Evolutionary conservation across 2,113 vertebrate species (phyloP), one percentile per base, ranked within the genome.

Genomic region (Mus musculus): DNA sequence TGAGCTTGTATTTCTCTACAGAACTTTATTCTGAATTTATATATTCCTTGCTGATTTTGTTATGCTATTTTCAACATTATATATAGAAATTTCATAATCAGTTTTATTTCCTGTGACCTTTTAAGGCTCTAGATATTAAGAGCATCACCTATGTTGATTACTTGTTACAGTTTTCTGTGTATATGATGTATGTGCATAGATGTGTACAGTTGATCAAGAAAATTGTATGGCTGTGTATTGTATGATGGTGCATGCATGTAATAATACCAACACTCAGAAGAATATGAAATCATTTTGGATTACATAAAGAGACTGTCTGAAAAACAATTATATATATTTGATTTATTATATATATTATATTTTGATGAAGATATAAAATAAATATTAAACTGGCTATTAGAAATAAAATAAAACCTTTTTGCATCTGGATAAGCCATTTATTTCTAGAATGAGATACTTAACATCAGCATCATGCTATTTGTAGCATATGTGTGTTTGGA

Each of bases 1-100:
- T 95, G 26, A 93, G 65, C 26, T 76, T 92, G 80, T 96, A 76
- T 19, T 78, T 82, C 46, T 8, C 49, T 78, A 87, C 10, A 91
- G 26, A 75, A 49, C 75, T 94, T 81, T 91, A 81, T 94, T 76
- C 26, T 49, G 90, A 86, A 0, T 11, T n/a, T 71, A 54, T 82
- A 91, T 77, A 87, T 54, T 63, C 73, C 65, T 85, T 84, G 82
- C 73, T 76, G 56, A 77, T 77, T 90, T 30, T 14, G 3, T 26
- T 71, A 22, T 93, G n/a, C n/a, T n/a, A 63, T 72, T 39, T 77
- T 80, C 63, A 54, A 28, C 36, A 56, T 52, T 63, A 20, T 59
- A 39, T 88, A n/a, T 78, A 33, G 17, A 54, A 80, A 39, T 61
- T 61, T 61, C n/a, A 42, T 42, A 84, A 63, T 63, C 39, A 30